A percentile compares a stretch with the other conserved stretches of the same genome.
These are phyloP conservation scores for Cirrhinus molitorella DNA, from an alignment of 2,797 vertebrate species.

Conservation along the genomic window DNA sequence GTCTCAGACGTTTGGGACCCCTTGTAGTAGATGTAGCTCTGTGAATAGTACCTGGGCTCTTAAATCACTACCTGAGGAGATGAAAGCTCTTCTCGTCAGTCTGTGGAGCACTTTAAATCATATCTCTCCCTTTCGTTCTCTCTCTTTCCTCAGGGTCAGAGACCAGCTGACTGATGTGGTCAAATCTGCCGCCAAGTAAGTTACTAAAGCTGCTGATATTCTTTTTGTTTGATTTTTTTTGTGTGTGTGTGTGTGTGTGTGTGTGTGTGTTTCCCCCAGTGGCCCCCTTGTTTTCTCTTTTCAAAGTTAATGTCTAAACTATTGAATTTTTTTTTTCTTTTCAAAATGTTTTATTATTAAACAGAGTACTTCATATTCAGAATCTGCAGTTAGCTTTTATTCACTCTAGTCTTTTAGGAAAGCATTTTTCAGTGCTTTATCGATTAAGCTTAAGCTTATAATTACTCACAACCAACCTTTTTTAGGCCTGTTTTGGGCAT, in stretches of 20 bases:
- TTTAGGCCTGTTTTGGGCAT: not conserved
- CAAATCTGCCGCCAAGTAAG: conserved; percentile 90
- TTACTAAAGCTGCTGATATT: conserved; percentile 30
- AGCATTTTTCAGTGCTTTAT: conserved; percentile 15
- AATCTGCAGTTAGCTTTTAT: not conserved
- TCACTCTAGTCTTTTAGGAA: not conserved
- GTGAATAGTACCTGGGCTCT: conserved; percentile 41
- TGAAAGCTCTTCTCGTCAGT: conserved; percentile 53
- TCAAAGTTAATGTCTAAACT: conserved; percentile 9
- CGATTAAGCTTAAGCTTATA: not conserved
- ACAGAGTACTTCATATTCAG: not conserved
- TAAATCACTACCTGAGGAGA: conserved; percentile 58
- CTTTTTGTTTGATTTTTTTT: not conserved
- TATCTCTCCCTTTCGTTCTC: conserved; percentile 20
- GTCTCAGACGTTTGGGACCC: not conserved
- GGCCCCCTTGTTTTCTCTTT: not conserved
- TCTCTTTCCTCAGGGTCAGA: conserved; percentile 83
- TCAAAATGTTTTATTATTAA: not conserved
- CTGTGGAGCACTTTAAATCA: conserved; percentile 30
- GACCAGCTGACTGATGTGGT: conserved; percentile 90
- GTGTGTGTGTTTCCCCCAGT: not conserved
- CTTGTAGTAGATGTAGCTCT: not conserved
- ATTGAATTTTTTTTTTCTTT: conserved; percentile 3
- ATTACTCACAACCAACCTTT: not conserved
- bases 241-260: not conserved